Evolutionary conservation across 2,113 vertebrate species (phyloP), one percentile per base, ranked within the genome.

Genomic region (Ancistrus triradiatus): DNA sequence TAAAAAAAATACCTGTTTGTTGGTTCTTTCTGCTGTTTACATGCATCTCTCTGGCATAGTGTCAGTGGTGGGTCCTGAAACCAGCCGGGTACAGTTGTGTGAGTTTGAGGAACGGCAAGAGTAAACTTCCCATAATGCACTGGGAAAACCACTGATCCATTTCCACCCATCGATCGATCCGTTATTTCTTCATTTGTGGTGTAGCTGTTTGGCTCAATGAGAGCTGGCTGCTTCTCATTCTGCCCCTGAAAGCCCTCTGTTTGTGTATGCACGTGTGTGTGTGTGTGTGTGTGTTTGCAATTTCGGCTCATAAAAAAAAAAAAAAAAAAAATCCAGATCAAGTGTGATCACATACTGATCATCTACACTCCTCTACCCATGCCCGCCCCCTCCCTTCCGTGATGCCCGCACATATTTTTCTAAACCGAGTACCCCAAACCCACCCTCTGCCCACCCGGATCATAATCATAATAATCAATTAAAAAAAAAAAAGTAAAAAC

Each of bases 401-500:
- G 52, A 22, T 15, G 37, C 33, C 40, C 11, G 27, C 71, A 72
- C 74, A 72, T 77, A 42, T 7, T 31, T 31, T 7, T 7, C 27
- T 4, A 3, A 31, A 7, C 27, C 27, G n/a, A n/a, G n/a, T n/a
- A n/a, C 27, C 27, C 27, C 27, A 31, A 3, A 3, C 27, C 27
- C 27, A 35, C 22, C 28, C 31, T 13, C 52, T 44, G 53, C 13
- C 35, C 38, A n/a, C 38, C 38, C 38, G 5, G n/a, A 42, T 42
- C 38, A 15, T 42, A 42, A 42, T 15, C 38, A 42, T 15, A 43
- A 43, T 51, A 66, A 81, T 84, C 68, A 74, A 77, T 86, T 84
- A 87, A 78, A 80, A 82, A 84, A 82, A 70, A 86, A 75, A 78
- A 86, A 80, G 81, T 89, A 86, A 86, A 89, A 89, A 87, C 85